Percentiles rank a stretch among this genome's conserved stretches.
These are phyloP conservation scores for Nematostella vectensis DNA, from an alignment of 92 coral and sea anemone genomes.

Conservation along the genomic window DNA sequence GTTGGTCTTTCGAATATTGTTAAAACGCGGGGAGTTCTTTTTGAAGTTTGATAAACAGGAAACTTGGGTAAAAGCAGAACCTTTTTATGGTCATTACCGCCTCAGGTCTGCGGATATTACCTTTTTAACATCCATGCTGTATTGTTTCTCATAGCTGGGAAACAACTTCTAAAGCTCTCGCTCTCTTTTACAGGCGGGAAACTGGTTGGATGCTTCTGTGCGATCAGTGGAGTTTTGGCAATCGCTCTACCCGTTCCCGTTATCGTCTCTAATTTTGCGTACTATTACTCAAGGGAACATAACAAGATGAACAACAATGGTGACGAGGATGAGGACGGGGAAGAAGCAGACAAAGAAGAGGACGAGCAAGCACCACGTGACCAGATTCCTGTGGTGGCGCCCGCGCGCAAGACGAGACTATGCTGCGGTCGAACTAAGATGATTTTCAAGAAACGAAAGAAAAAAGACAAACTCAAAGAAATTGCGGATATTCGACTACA, in stretches of 20 bases:
- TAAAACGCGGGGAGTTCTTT: no score
- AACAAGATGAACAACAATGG: constrained; percentile 33
- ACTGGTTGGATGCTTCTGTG: constrained; percentile 83
- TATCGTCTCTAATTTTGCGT: constrained; percentile 82
- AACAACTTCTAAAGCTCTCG: no score
- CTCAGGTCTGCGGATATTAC: no score
- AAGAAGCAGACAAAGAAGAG: constrained; percentile 4
- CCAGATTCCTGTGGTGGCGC: background rate
- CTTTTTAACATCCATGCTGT: no score
- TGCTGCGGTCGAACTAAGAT: background rate
- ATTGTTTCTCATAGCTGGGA: no score
- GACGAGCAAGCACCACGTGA: constrained; percentile 1
- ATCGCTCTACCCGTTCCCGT: constrained; percentile 88
- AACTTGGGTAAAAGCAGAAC: no score
- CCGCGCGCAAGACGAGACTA: background rate
- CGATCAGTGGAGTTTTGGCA: constrained; percentile 76
- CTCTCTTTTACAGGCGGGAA: no score
- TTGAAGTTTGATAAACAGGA: no score
- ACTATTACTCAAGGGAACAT: constrained; percentile 79
- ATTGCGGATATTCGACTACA: background rate
- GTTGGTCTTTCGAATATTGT: no score
- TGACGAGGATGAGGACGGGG: constrained; percentile 28
- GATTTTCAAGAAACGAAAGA: background rate
- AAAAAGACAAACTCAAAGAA: background rate
- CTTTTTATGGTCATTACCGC: no score